Base-by-base conservation (phyloP, 2,888 invertebrate species). In the Asteroscopus sphinx region DNA sequence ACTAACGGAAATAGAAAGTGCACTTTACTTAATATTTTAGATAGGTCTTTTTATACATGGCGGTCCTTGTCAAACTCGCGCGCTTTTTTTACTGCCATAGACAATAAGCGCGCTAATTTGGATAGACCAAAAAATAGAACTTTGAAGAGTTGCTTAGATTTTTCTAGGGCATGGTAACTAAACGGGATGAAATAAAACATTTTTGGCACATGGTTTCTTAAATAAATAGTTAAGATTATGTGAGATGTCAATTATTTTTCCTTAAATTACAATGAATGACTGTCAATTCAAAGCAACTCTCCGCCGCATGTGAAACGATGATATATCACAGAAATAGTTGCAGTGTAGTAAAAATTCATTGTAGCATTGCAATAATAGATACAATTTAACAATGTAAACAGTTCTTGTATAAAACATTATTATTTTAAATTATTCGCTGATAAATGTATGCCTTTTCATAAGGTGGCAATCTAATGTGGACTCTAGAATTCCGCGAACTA, bases 251-350 rank as follows among this genome's bases (percentile, higher is more conserved):
- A 53, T 64, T 46, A 55, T 46, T 37, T 28, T 42, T 39, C 39
- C 12, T 28, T 47, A n/a, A n/a, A 49, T 28, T 37, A 37, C n/a
- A 51, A 33, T 40, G 21, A 48, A 40, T 41, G 62, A 36, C 17
- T 0, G 57, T 78, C 11, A 58, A 37, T 21, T 36, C 60, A 62
- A 65, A 74, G 28, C 75, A 84, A 83, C 80, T 81, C 79, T 80
- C 73, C 73, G 53, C 53, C 56, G 71, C 47, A 68, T 56, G 79
- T 82, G 81, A 84, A 83, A 77, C 56, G 82, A 83, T 83, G 80
- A 81, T 79, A 86, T 88, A 89, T 88, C 88, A 88, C 88, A 88
- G 86, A 86, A 82, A 81, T 73, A 84, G 82, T 83, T 80, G 59
- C 57, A 56, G 60, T 63, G 53, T 56, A 64, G 48, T 76, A 44